Evolutionary conservation across 2,797 vertebrate genomes (phyloP).

Genomic region (Myotis myotis): DNA sequence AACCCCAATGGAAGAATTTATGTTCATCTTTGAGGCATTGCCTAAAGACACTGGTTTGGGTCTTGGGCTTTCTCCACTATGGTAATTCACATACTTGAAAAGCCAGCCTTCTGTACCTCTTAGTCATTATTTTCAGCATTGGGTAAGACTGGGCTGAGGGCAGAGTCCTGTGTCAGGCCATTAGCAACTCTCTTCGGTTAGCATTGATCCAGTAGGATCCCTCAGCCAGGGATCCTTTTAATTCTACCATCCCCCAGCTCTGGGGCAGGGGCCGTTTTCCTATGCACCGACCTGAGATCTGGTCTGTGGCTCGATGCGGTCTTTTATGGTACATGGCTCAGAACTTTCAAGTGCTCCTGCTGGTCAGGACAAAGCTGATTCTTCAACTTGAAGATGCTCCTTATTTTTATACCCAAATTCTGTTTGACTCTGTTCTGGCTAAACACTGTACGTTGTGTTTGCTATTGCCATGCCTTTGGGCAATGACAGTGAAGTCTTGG

Average conservation of each 20-base stretch:
- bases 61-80: background rate
- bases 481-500: background rate
- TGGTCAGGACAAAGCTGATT: background rate
- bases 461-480: background rate
- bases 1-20: conserved; percentile 36
- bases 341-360: conserved; percentile 27
- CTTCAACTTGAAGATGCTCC: background rate
- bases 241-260: background rate
- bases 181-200: background rate
- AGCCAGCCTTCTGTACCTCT: background rate
- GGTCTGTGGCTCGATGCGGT: background rate
- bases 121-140: background rate
- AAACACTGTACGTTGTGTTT: background rate
- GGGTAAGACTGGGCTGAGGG: background rate
- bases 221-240: background rate
- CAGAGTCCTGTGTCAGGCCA: background rate
- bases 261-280: background rate
- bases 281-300: background rate
- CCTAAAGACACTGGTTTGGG: conserved; percentile 17
- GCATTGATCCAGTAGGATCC: background rate
- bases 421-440: background rate
- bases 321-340: background rate
- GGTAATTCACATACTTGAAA: background rate
- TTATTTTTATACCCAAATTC: conserved; percentile 12
- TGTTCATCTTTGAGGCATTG: background rate